Percentiles rank a stretch among this genome's conserved stretches.
Evolutionary conservation across 2,888 invertebrate species (phyloP).

Genomic region (Julus scanicus): DNA sequence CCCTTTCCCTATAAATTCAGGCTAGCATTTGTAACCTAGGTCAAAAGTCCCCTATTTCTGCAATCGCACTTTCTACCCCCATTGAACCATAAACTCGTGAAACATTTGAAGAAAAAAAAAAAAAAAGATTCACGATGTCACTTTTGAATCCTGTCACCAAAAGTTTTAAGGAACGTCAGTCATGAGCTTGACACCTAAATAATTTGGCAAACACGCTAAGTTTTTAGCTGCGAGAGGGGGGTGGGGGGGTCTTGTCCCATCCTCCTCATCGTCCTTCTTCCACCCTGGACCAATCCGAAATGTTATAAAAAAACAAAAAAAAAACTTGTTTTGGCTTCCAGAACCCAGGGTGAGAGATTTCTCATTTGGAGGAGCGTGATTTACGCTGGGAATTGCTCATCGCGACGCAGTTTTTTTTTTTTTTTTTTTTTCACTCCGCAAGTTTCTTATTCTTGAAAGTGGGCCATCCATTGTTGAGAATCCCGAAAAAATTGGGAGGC

Average conservation of each 20-base stretch:
- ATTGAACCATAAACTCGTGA: no score
- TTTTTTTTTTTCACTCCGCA: not conserved
- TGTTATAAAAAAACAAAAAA: not conserved
- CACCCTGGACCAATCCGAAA: not conserved
- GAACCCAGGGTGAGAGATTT: not conserved
- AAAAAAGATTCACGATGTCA: not conserved
- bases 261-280: not conserved
- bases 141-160: conserved; percentile 3
- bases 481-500: not conserved
- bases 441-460: not conserved
- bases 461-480: not conserved
- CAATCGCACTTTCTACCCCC: not conserved
- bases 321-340: conserved; percentile 2
- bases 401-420: not conserved
- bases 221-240: no score
- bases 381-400: not conserved
- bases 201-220: not conserved
- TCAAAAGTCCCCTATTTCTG: not conserved
- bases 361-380: not conserved
- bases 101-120: not conserved
- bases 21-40: not conserved
- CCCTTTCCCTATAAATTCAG: no score
- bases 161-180: not conserved
- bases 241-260: no score
- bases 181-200: not conserved